Evolutionary conservation across 2,888 invertebrate species (phyloP), one percentile per base, ranked within the genome.

Genomic region (Tetragonula carbonaria): DNA sequence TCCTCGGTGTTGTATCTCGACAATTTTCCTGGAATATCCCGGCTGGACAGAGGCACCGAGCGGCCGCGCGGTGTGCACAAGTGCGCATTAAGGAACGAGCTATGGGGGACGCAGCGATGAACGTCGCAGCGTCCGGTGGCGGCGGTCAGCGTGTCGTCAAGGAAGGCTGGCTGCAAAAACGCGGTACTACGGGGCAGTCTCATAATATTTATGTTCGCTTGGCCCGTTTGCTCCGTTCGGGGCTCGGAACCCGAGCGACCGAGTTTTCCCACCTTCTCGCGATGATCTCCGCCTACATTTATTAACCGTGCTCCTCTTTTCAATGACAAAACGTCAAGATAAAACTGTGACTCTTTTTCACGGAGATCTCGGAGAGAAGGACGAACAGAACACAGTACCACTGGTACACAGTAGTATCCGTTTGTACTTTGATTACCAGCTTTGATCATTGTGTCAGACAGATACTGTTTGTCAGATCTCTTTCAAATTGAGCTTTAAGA

Each of bases 151-250:
- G 91, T 86, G 92, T 99, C 92, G 97, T 99, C 86, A 98, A 98
- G 95, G 98, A 99, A 95, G 99, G 99, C 90, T 99, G 98, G 98
- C 96, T 99, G 82, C 97, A 97, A 95, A 99, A 99, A 95, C 96
- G 99, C 94, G 97, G 96, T 96, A 94, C 63, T 71, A 71, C 70
- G 38, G 50, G 73, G 18, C 57, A 74, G 62, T 82, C 77, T 85
- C 81, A 86, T 80, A 87, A 86, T 90, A 88, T 88, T 89, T 89
- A 80, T 67, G 55, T 88, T 85, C 80, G 76, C 75, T 14, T 14
- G 28, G 45, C 74, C 50, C 21, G 45, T 68, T 50, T 28, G 38
- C 33, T 28, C 16, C 38, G 0, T 59, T 4, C 13, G 38, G 6
- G 21, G 45, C 33, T 16, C 2, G 21, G 23, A 21, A 33, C 14